Base-by-base conservation (phyloP, 1,140 invertebrate species). In the Branchinecta lynchi region DNA sequence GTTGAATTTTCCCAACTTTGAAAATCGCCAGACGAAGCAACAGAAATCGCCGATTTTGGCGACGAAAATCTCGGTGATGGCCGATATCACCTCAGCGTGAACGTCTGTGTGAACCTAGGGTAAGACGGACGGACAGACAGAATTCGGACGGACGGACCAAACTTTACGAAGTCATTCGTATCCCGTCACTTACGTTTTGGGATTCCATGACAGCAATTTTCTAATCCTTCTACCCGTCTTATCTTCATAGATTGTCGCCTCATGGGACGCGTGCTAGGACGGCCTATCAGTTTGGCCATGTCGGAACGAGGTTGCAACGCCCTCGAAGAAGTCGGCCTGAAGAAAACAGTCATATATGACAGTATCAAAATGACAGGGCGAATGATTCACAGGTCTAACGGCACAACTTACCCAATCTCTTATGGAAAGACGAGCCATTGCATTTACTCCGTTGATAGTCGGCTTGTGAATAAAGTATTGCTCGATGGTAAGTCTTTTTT, bases 251-350 rank as follows among this genome's bases (percentile, higher is more conserved):
- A 89, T 78, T 84, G 87, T 69, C 79, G 87, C 20, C 75, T 76
- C 15, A 75, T 77, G 72, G 81, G 85, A 81, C 72, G 82, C 71
- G 80, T 80, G 5, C 76, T 79, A 43, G 90, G 90, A 0, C 83
- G 91, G 69, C 96, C 92, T 69, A 98, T 98, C 70, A 97, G 99
- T 78, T 80, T 99, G 71, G 92, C 96, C 0, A 76, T 99, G 65
- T 97, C 94, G 0, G 80, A 85, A 69, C 82, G 96, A 8, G 96
- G 92, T 0, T 82, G 90, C 65, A 83, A 84, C 43, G 93, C 94
- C 0, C 79, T 99, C 21, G 82, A 82, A 68, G 80, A 81, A 10
- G 85, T 96, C 0, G 92, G 89, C 0, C 78, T 98, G 7, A 77
- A 83, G 66, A 77, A 82, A 10, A 72, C 76, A 8, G 78, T 92